A percentile compares a stretch with the other conserved stretches of the same genome.
Conservation (phyloP, 1,140 invertebrate genomes). For the Zelostemma sp. region DNA sequence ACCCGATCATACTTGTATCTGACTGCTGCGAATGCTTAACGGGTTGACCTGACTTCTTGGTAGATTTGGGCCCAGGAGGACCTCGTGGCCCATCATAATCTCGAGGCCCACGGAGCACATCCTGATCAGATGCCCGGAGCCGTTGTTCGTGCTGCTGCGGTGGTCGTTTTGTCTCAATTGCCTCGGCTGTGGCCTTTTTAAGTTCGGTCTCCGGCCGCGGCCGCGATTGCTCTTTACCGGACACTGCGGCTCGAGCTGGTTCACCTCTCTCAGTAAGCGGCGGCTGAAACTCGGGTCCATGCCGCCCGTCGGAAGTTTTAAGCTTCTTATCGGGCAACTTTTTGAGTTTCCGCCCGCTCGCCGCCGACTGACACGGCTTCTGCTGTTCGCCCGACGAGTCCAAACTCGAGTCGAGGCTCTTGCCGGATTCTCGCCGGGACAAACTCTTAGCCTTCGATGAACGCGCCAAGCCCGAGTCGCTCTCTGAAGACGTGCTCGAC, state of each 20-base stretch:
- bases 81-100: slow-evolving; percentile 70
- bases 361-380: slow-evolving; percentile 53
- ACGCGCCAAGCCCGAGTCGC: slow-evolving; percentile 49
- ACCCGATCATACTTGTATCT: slow-evolving; percentile 25
- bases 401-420: slow-evolving; percentile 7
- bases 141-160: slow-evolving; percentile 69
- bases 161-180: slow-evolving; percentile 35
- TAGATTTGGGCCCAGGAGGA: slow-evolving; percentile 64
- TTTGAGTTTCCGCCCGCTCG: slow-evolving; percentile 72
- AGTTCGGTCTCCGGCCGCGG: slow-evolving; percentile 17
- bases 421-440: slow-evolving; percentile 10
- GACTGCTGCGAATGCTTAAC: slow-evolving; percentile 50
- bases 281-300: slow-evolving; percentile 80
- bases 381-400: slow-evolving; percentile 31
- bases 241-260: slow-evolving; percentile 71
- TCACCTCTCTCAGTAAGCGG: slow-evolving; percentile 81
- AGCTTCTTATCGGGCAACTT: slow-evolving; percentile 86
- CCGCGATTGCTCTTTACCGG: slow-evolving; percentile 56
- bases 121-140: slow-evolving; percentile 62
- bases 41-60: slow-evolving; percentile 58
- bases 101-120: slow-evolving; percentile 67
- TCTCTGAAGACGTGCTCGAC: slow-evolving; percentile 63
- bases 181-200: slow-evolving; percentile 39
- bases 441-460: slow-evolving; percentile 35
- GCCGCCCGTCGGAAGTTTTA: slow-evolving; percentile 87